Evolutionary conservation across 2,113 vertebrate genomes (phyloP), one percentile per base, ranked within the genome.

Genomic region (Amblyopsis rosae): DNA sequence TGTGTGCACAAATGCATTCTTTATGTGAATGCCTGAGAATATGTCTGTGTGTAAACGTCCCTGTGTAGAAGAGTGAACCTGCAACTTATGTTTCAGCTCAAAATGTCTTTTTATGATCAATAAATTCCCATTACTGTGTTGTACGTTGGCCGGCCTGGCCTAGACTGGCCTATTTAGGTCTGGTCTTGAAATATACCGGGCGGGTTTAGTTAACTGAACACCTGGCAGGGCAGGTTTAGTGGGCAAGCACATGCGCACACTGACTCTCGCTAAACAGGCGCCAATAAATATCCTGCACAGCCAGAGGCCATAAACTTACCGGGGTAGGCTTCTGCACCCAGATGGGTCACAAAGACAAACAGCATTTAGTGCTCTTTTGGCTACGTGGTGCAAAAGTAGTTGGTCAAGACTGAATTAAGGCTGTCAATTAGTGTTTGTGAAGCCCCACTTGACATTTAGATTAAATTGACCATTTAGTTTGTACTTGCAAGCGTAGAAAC

Each of bases 271-370:
- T 85, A 72, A 90, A 86, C 83, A 89, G 82, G 26, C 80, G 88
- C 85, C 83, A 87, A 89, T 92, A 93, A 93, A 92, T 86, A 92
- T 91, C 83, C 75, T 74, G 80, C 86, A 82, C 87, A 89, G 88
- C 85, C 82, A 85, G 90, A 83, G 83, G 86, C 86, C 70, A 77
- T 92, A 90, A 91, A 92, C 77, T 66, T 65, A 62, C 80, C 78
- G 72, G 66, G 78, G 70, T 75, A 62, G 78, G 82, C 89, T 86
- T 71, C 85, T 85, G 82, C 75, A 3, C 86, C 65, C 88, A 80
- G 86, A 87, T 53, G 89, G 89, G 74, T 62, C 81, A 82, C 57
- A 0, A 47, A 81, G 79, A 82, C 86, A 83, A 85, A 81, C 77
- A 83, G 69, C 91, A 91, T 92, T 90, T 93, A 89, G 87, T 87